phyloP scores from a whole-genome alignment of 2,113 vertebrate genomes.

The Poecile atricapillus region DNA sequence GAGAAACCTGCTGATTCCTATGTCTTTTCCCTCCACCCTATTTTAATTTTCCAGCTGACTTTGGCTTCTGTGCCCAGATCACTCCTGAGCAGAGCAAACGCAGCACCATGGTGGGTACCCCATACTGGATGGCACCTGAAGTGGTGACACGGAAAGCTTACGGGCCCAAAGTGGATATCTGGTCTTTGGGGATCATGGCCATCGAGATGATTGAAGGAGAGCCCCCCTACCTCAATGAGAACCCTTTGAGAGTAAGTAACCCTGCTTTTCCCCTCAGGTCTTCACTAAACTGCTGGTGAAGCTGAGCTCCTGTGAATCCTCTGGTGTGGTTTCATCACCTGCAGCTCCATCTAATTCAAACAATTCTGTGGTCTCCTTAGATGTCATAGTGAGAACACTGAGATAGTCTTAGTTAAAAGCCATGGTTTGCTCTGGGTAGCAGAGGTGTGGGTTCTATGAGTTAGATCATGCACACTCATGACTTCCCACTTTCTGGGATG shows the following conservation, averaged over 20 bases:
- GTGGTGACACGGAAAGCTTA: conserved; percentile 95
- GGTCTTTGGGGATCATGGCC: conserved; percentile 97
- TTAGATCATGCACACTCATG: not conserved
- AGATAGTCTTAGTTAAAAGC: not conserved
- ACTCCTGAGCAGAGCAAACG: conserved; percentile 97
- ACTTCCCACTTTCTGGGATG: not conserved
- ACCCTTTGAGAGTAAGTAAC: conserved; percentile 87
- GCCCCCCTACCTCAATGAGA: conserved; percentile 95
- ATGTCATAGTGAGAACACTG: not conserved
- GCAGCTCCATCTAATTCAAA: not conserved
- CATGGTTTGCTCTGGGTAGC: not conserved
- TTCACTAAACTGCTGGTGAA: not conserved
- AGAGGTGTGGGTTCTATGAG: not conserved
- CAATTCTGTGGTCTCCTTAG: not conserved
- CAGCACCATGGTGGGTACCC: conserved; percentile 98
- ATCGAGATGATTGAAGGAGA: conserved; percentile 98
- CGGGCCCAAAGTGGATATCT: conserved; percentile 96
- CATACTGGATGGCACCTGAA: conserved; percentile 98
- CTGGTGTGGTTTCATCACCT: not conserved
- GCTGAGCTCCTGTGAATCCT: not conserved
- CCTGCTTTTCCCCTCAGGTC: not conserved
- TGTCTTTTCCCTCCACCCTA: accelerated
- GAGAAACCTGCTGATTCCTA: not conserved
- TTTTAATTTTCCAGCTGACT: conserved; percentile 82
- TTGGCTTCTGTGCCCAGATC: conserved; percentile 97